phyloP scores from a whole-genome alignment of 2,113 vertebrate species.

The Takifugu flavidus region DNA sequence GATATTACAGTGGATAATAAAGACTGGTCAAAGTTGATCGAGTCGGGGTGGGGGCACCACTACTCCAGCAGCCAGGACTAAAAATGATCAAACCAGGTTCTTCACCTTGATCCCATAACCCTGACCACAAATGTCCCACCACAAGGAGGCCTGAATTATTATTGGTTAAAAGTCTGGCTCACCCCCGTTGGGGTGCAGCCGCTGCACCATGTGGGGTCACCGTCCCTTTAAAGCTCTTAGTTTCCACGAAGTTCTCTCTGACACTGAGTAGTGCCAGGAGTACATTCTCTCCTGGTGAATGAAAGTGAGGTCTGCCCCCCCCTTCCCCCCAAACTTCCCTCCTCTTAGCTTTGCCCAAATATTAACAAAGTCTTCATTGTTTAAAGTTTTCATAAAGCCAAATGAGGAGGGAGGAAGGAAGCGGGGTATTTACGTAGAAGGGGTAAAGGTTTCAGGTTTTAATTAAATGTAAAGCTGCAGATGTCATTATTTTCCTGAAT shows the following conservation, averaged over 20 bases:
- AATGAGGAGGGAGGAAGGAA: slow-evolving; percentile 6
- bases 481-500: slow-evolving; percentile 5
- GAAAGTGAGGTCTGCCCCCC: slow-evolving; percentile 47
- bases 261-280: slow-evolving; percentile 17
- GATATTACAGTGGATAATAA: too few species aligned
- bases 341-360: slow-evolving; percentile 50
- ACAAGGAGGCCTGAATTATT: too few species aligned
- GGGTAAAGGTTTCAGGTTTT: slow-evolving; percentile 23
- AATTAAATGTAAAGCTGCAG: slow-evolving; percentile 49
- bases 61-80: too few species aligned
- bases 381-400: slow-evolving; percentile 48
- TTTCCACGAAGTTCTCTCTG: slow-evolving; percentile 25
- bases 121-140: not conserved
- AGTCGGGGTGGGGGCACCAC: too few species aligned
- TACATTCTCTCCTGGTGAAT: slow-evolving; percentile 32
- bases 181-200: slow-evolving; percentile 8
- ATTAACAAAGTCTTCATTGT: slow-evolving; percentile 73
- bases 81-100: too few species aligned
- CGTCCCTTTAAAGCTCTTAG: slow-evolving; percentile 27
- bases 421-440: not conserved
- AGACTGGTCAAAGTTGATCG: too few species aligned
- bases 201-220: slow-evolving; percentile 32
- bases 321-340: slow-evolving; percentile 43
- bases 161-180: too few species aligned
- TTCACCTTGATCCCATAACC: not conserved